Conservation (phyloP, 2,888 invertebrate genomes). For the Halictus quadricinctus region DNA sequence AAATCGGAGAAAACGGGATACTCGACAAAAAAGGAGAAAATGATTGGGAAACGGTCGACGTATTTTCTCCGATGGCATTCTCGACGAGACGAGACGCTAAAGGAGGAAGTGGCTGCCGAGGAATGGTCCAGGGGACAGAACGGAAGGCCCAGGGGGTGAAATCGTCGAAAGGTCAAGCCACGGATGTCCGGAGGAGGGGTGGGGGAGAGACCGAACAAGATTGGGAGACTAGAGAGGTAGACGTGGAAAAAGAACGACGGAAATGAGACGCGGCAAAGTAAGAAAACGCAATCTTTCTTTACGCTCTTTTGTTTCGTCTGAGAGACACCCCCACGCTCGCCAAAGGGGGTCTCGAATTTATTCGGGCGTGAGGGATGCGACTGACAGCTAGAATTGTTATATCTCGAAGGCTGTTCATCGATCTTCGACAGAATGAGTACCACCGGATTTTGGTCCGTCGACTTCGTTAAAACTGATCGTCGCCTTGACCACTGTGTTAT, state of each 20-base stretch:
- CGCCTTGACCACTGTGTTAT: not conserved
- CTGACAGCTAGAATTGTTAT: conserved; percentile 72
- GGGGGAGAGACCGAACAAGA: conserved; percentile 6
- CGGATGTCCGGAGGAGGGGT: conserved; percentile 33
- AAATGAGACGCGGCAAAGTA: conserved; percentile 20
- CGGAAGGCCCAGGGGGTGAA: conserved; percentile 31
- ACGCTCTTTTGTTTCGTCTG: conserved; percentile 57
- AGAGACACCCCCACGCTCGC: conserved; percentile 24
- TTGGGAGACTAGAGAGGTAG: conserved; percentile 12
- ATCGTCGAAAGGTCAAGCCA: conserved; percentile 48
- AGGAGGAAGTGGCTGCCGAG: conserved; percentile 5
- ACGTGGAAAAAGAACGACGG: conserved; percentile 34
- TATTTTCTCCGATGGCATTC: conserved; percentile 9
- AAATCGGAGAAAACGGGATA: not conserved
- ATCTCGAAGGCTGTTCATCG: conserved; percentile 60
- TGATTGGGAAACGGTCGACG: conserved; percentile 5
- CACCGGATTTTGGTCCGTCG: conserved; percentile 38
- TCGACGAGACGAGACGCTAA: conserved; percentile 11
- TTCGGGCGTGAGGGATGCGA: conserved; percentile 68
- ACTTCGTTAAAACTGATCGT: conserved; percentile 52
- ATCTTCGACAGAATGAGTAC: conserved; percentile 50
- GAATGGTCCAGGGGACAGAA: not conserved
- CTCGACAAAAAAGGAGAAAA: not conserved
- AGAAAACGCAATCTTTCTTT: conserved; percentile 40
- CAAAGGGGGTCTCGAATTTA: conserved; percentile 51